A percentile compares a stretch with the other conserved stretches of the same genome.
Evolutionary conservation across 1,140 invertebrate species (phyloP).

Genomic region (Theocolax elegans): DNA sequence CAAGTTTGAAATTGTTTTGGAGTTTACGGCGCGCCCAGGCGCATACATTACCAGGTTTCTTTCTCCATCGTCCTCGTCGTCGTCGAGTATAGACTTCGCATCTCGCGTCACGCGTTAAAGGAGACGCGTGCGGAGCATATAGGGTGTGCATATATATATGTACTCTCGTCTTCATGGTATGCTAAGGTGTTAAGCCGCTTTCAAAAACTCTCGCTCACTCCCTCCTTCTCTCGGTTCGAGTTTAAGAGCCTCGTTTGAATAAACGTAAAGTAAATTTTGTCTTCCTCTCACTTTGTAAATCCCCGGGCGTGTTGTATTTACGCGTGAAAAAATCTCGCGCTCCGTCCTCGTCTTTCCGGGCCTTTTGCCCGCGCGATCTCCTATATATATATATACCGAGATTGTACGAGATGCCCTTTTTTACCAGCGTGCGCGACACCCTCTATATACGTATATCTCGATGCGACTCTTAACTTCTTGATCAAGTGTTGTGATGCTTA

Average conservation of each 20-base stretch:
- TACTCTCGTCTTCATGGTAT: constrained; percentile 22
- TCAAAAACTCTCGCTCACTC: constrained; percentile 16
- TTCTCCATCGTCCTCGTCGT: neutral
- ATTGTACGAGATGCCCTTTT: too few species aligned
- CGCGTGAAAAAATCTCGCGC: neutral
- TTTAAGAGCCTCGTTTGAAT: constrained; percentile 38
- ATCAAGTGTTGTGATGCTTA: too few species aligned
- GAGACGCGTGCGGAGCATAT: neutral
- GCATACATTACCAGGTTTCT: constrained; percentile 37
- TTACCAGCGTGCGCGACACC: too few species aligned
- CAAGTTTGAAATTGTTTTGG: constrained; percentile 26
- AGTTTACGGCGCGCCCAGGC: constrained; percentile 16
- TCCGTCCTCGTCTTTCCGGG: too few species aligned
- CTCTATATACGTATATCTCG: too few species aligned
- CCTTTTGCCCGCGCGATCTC: too few species aligned
- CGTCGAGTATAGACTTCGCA: neutral
- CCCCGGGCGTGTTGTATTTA: neutral
- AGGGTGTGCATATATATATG: neutral
- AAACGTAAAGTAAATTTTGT: constrained; percentile 30
- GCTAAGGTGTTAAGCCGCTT: constrained; percentile 31
- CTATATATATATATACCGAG: too few species aligned
- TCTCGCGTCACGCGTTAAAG: constrained; percentile 19
- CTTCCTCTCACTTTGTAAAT: constrained; percentile 13
- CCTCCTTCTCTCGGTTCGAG: constrained; percentile 6
- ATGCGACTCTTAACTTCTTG: too few species aligned